Evolutionary conservation across 2,113 vertebrate genomes (phyloP).

Genomic region (Tychaedon coryphoeus): DNA sequence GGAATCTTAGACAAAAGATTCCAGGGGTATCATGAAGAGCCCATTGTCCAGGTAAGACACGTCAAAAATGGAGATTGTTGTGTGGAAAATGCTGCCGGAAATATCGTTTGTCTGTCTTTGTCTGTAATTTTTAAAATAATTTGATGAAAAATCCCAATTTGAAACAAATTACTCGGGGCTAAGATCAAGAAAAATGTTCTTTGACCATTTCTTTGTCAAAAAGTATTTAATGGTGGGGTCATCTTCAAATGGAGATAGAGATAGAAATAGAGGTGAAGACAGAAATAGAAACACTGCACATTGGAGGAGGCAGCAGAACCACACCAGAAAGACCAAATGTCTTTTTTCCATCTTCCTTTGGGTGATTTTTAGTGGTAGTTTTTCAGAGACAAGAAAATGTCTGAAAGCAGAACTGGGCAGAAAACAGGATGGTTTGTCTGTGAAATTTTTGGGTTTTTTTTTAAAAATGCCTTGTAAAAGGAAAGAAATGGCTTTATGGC

Average conservation of each 20-base stretch:
- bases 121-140: neutral
- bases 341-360: neutral
- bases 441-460: neutral
- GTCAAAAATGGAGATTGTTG: neutral
- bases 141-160: neutral
- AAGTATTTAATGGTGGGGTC: neutral
- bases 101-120: neutral
- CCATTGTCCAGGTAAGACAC: fast-evolving
- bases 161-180: neutral
- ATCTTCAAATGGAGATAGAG: neutral
- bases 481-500: neutral
- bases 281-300: neutral
- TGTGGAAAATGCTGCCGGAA: neutral
- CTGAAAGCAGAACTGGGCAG: neutral
- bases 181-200: neutral
- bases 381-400: neutral
- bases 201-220: neutral
- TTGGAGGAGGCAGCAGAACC: neutral
- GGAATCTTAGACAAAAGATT: neutral
- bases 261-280: neutral
- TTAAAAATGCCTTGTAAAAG: neutral
- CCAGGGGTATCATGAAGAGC: neutral
- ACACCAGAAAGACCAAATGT: neutral
- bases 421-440: neutral
- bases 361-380: neutral